phyloP scores from a whole-genome alignment of 2,888 invertebrate species.

The Creontiades dilutus region DNA sequence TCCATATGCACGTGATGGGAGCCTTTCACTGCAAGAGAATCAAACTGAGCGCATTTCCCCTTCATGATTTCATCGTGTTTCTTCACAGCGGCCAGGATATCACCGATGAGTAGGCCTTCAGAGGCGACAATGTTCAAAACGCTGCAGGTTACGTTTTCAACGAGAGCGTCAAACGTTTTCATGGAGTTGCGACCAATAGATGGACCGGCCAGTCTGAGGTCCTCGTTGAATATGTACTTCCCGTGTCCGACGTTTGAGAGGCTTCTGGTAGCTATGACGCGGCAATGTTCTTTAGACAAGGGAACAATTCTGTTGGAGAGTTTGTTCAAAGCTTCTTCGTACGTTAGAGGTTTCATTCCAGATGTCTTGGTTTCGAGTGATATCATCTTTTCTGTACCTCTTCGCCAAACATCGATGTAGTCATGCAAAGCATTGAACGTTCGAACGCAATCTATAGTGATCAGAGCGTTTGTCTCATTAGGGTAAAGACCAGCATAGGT shows the following conservation, averaged over 20 bases:
- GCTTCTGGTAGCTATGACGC: constrained; percentile 32
- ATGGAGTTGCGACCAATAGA: constrained; percentile 50
- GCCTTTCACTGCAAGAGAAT: constrained; percentile 80
- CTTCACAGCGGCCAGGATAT: constrained; percentile 9
- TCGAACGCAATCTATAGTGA: constrained; percentile 78
- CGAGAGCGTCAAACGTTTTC: not conserved
- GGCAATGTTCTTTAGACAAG: constrained; percentile 3
- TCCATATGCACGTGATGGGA: constrained; percentile 88
- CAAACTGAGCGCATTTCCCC: constrained; percentile 23
- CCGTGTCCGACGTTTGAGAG: constrained; percentile 56
- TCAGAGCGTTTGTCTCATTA: constrained; percentile 81
- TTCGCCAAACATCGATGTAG: not conserved
- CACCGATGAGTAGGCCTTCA: constrained; percentile 54
- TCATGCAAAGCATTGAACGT: constrained; percentile 60
- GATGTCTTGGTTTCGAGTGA: not conserved
- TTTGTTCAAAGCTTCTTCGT: constrained; percentile 79
- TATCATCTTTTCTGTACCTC: not conserved
- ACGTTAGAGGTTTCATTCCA: constrained; percentile 1
- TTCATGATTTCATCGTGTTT: constrained; percentile 35
- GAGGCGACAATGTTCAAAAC: constrained; percentile 52
- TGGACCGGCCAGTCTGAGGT: constrained; percentile 47
- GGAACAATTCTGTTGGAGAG: not conserved
- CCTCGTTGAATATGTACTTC: constrained; percentile 53
- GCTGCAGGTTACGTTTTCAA: constrained; percentile 20
- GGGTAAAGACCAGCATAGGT: constrained; percentile 83